A percentile compares a stretch with the other conserved stretches of the same genome.
These are phyloP conservation scores for Tyrannus savana DNA, from an alignment of 2,113 vertebrate species.

Conservation along the genomic window DNA sequence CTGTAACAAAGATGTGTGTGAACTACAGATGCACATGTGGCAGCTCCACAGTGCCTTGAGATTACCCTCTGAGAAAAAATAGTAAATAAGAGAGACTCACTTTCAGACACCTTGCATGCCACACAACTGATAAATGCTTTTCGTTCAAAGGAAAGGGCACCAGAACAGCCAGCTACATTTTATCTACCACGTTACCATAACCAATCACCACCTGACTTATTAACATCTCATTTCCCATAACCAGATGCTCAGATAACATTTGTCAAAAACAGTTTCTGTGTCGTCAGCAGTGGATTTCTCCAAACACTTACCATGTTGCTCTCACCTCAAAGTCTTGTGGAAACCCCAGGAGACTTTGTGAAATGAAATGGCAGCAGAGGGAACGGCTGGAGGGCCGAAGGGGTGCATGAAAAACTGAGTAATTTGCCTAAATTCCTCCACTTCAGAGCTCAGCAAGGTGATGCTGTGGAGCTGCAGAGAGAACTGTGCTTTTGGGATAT, in stretches of 20 bases:
- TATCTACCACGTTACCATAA: not conserved
- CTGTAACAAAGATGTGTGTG: not conserved
- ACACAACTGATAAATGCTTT: not conserved
- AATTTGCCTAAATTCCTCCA: not conserved
- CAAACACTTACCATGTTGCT: not conserved
- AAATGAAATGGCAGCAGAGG: not conserved
- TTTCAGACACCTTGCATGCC: not conserved
- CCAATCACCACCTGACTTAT: not conserved
- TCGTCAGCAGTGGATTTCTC: not conserved
- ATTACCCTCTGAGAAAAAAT: not conserved
- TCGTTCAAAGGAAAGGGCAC: not conserved
- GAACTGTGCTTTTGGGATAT: not conserved
- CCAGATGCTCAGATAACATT: not conserved
- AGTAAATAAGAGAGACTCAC: not conserved
- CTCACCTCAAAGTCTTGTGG: not conserved
- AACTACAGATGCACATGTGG: not conserved
- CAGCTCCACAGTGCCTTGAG: not conserved
- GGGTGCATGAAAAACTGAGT: not conserved
- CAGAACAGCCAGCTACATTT: not conserved
- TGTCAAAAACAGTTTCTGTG: not conserved
- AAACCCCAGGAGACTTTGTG: not conserved
- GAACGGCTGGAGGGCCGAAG: not conserved
- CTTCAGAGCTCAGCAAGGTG: not conserved
- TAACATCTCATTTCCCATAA: not conserved
- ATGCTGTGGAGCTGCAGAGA: not conserved